Evolutionary conservation across 2,797 vertebrate species (phyloP), one percentile per base, ranked within the genome.

Genomic region (Leptodactylus fallax): DNA sequence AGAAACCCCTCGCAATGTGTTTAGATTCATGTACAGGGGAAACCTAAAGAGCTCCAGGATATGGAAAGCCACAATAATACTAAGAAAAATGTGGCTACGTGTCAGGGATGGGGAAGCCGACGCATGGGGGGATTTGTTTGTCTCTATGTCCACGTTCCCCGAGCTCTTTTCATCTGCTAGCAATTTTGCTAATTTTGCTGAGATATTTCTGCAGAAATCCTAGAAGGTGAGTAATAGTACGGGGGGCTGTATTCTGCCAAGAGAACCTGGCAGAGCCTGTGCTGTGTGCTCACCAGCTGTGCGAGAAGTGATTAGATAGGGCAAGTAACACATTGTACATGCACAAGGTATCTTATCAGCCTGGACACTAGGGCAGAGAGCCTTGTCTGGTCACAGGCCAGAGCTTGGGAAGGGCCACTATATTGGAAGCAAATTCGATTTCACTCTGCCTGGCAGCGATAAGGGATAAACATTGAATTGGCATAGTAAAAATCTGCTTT

Each of bases 221-320:
- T 87, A 83, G 88, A 83, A 89, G 74, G 88, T 89, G 88, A 82
- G 72, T 81, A 82, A 86, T 86, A 25, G 13, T 27, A 56, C 21
- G 9, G 9, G 53, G 56, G 8, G 3, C 12, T 9, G 16, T 23
- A 6, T 49, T 14, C 49, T 77, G 84, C 79, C 79, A 82, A 49
- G 10, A 45, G 12, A 49, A 53, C 55, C 85, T 83, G 79, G 79
- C 84, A 69, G 13, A 19, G 13, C 1, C 55, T 23, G 60, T 2
- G 6, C 27, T 7, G 67, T 56, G 25, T 47, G 72, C 49, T 78
- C 23, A 60, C 72, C 87, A 83, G 21, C 87, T 84, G 81, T 87
- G 60, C 12, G 25, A 25, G 10, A 79, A 56, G 23, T 25, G 21
- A 83, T 87, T 63, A 63, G 69, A 65, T 21, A 36, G 47, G 71